These are phyloP conservation scores for Glyptemys insculpta DNA, from an alignment of 2,797 vertebrate species.

Conservation along the genomic window DNA sequence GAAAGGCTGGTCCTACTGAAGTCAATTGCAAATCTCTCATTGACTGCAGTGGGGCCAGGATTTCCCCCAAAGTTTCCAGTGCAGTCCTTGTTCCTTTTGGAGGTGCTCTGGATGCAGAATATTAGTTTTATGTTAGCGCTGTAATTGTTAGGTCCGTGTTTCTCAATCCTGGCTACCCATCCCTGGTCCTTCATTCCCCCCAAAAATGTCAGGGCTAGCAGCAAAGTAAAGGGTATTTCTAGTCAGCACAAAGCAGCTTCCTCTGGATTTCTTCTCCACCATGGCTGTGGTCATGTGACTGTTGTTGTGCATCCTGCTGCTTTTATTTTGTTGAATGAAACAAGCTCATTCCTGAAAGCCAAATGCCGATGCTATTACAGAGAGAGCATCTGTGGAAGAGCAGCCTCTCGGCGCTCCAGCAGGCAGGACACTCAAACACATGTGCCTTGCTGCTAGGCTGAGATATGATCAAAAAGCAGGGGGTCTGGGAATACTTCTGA, in stretches of 20 bases:
- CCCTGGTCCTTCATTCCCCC: neutral
- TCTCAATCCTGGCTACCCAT: neutral
- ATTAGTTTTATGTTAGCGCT: neutral
- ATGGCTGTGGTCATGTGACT: neutral
- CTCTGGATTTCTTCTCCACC: neutral
- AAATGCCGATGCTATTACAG: neutral
- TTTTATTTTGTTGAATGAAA: neutral
- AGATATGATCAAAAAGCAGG: neutral
- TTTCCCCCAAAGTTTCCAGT: neutral
- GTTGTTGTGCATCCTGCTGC: neutral
- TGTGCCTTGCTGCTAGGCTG: neutral
- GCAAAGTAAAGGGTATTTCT: neutral
- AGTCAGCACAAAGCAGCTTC: neutral
- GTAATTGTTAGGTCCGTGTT: neutral
- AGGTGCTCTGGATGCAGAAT: neutral
- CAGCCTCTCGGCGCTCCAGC: neutral
- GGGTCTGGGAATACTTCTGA: neutral
- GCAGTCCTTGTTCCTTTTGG: rapidly evolving
- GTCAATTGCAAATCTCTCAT: rapidly evolving
- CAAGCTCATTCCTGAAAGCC: neutral
- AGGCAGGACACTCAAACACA: neutral
- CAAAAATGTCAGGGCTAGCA: neutral
- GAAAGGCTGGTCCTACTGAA: neutral
- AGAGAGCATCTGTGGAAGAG: neutral
- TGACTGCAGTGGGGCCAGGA: neutral